Conservation (phyloP, 2,888 invertebrate genomes). For the Thelaira solivaga region DNA sequence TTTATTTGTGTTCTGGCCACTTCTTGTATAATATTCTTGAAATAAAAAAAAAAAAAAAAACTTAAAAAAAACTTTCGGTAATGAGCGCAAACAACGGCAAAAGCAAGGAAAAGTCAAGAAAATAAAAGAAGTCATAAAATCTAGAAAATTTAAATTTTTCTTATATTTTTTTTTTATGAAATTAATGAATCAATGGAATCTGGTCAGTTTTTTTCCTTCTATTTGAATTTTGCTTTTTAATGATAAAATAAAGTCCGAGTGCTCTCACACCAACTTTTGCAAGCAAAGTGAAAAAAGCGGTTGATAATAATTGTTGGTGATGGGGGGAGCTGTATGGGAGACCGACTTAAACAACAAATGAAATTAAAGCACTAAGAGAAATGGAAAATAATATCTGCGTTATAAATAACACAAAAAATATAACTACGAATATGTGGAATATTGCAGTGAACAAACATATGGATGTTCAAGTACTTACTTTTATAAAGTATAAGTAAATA, state of each 20-base stretch:
- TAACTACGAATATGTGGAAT: no score
- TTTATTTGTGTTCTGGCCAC: background rate
- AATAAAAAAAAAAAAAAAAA: background rate
- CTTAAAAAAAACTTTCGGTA: background rate
- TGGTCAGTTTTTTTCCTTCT: constrained; percentile 34
- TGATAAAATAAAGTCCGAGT: constrained; percentile 1
- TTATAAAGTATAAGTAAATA: constrained; percentile 2
- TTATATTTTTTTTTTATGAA: constrained; percentile 20
- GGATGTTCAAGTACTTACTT: background rate
- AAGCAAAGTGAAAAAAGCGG: background rate
- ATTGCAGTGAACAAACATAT: no score
- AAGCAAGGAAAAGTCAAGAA: background rate
- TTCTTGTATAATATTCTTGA: background rate
- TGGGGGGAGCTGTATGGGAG: no score
- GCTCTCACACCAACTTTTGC: background rate
- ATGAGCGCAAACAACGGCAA: constrained; percentile 31
- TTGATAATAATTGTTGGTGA: background rate
- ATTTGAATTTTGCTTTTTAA: constrained; percentile 16
- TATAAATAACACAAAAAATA: constrained; percentile 6
- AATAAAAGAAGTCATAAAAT: no score
- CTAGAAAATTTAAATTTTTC: background rate
- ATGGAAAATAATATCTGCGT: background rate
- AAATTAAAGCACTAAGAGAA: background rate
- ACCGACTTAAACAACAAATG: background rate
- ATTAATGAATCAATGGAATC: constrained; percentile 54